A percentile compares a stretch with the other conserved stretches of the same genome.
These are phyloP conservation scores for Ooceraea biroi DNA, from an alignment of 1,140 invertebrate genomes.

Conservation along the genomic window DNA sequence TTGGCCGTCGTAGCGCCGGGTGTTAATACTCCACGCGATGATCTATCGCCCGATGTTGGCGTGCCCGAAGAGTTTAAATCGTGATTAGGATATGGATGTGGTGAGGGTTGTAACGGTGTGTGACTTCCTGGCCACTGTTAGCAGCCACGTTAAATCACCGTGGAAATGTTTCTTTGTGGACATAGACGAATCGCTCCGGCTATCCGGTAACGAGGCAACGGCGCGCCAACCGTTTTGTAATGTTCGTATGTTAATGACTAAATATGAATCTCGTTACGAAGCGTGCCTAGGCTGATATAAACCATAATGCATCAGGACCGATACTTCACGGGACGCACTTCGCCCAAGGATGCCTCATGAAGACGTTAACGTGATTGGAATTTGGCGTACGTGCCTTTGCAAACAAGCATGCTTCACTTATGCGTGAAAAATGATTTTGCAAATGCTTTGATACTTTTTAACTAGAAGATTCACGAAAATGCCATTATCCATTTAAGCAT, in stretches of 20 bases:
- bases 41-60: slow-evolving; percentile 43
- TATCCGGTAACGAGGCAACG: slow-evolving; percentile 60
- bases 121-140: slow-evolving; percentile 61
- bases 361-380: slow-evolving; percentile 58
- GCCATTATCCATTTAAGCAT: too few species aligned
- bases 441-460: too few species aligned
- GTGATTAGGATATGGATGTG: slow-evolving; percentile 58
- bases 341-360: slow-evolving; percentile 41
- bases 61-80: slow-evolving; percentile 56
- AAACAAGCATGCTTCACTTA: not conserved
- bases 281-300: slow-evolving; percentile 37
- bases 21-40: slow-evolving; percentile 51
- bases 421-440: not conserved
- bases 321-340: slow-evolving; percentile 15
- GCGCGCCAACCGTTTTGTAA: slow-evolving; percentile 49
- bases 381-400: slow-evolving; percentile 7
- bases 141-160: slow-evolving; percentile 54
- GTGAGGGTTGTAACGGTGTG: slow-evolving; percentile 59
- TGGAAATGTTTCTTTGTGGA: slow-evolving; percentile 61
- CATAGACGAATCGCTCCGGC: slow-evolving; percentile 53
- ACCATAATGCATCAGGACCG: slow-evolving; percentile 51
- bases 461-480: too few species aligned
- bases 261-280: slow-evolving; percentile 61
- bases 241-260: slow-evolving; percentile 64
- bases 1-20: slow-evolving; percentile 27